phyloP scores from a whole-genome alignment of 64 coral and sea anemone genomes.

The Montipora efflorescens region DNA sequence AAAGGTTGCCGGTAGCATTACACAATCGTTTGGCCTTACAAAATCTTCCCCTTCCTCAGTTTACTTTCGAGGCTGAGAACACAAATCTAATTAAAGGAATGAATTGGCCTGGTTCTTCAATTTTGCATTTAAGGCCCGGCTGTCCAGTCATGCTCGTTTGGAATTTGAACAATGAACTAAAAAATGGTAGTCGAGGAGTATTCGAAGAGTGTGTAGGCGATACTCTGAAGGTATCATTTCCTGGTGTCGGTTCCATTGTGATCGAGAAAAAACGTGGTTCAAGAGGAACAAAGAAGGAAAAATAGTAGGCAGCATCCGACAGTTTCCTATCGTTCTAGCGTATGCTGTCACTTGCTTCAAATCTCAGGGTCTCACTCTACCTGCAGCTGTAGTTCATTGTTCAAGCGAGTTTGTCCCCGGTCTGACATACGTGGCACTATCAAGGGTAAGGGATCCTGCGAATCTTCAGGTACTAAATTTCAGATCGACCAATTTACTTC shows the following conservation, averaged over 20 bases:
- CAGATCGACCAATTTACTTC: not conserved
- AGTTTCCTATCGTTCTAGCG: constrained; percentile 23
- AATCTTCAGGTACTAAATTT: constrained; percentile 51
- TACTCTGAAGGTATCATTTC: constrained; percentile 13
- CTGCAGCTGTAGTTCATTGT: constrained; percentile 38
- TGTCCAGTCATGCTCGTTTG: constrained; percentile 63
- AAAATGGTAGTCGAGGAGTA: constrained; percentile 51
- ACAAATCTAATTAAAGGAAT: too few relatives aligned
- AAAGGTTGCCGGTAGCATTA: too few relatives aligned
- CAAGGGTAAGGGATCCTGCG: not conserved
- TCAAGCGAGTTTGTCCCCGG: constrained; percentile 59
- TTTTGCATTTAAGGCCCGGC: too few relatives aligned
- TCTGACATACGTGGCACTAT: constrained; percentile 56
- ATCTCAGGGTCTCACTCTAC: constrained; percentile 39
- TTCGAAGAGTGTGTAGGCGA: constrained; percentile 21
- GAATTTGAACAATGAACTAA: constrained; percentile 49
- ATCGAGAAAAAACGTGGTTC: not conserved
- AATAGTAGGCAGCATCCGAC: constrained; percentile 28
- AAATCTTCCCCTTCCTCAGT: too few relatives aligned
- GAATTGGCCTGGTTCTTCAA: too few relatives aligned
- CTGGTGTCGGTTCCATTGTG: not conserved
- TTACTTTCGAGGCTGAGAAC: too few relatives aligned
- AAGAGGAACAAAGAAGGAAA: constrained; percentile 4
- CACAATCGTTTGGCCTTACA: too few relatives aligned
- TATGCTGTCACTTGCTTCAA: constrained; percentile 25